Evolutionary conservation across 2,888 invertebrate species (phyloP), one percentile per base, ranked within the genome.

Genomic region (Geotrupes spiniger): DNA sequence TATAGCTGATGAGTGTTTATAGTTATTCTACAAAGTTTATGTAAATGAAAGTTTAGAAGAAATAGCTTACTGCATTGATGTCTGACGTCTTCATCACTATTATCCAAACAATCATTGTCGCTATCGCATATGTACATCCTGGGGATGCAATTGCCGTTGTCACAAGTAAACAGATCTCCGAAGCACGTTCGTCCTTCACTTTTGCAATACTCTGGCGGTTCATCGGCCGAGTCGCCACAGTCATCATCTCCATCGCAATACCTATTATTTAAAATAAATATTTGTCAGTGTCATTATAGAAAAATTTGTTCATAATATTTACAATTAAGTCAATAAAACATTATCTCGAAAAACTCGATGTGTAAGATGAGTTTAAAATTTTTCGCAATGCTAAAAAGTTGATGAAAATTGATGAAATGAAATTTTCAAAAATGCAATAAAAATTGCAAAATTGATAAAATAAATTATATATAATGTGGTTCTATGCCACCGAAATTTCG

Each of bases 181-280:
- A 94, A 93, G 71, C 98, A 99, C 1, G 95, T 95, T 53, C 92
- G 80, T 10, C 91, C 92, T 69, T 94, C 93, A 4, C 91, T 90
- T 64, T 90, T 89, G 69, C 94, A 95, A 69, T 94, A 93, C 64
- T 91, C 93, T 62, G 91, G 89, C 0, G 94, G 94, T 69, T 95
- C 94, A 65, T 95, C 94, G 11, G 89, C 89, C 1, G 85, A 86
- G 68, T 92, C 93, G 0, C 91, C 87, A 64, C 93, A 94, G 66
- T 94, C 93, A 60, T 93, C 91, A 66, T 93, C 93, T 0, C 96
- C 97, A 69, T 98, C 96, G 70, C 98, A 99, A 65, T 97, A 91
- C 71, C 71, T 70, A 12, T 6, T 14, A 17, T 9, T 8, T 12
- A 25, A 28, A 26, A 31, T 10, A 33, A 12, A 33, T 6, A 15